Percentiles rank a stretch among this genome's conserved stretches.
These are phyloP conservation scores for Hyperopisus bebe DNA, from an alignment of 2,113 vertebrate genomes.

Conservation along the genomic window DNA sequence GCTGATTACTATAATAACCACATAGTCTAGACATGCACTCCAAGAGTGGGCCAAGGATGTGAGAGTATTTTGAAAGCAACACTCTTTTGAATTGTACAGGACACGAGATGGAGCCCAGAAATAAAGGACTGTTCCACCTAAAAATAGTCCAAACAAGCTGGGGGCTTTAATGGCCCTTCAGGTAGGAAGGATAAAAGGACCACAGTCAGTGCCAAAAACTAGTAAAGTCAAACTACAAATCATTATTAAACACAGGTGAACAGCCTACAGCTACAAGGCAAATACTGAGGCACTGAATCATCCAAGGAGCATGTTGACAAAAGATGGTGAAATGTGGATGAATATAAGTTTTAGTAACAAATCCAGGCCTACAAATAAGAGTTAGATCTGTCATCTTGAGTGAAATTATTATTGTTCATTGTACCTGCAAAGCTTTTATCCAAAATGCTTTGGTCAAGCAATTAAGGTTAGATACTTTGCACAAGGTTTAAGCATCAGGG, in stretches of 20 bases:
- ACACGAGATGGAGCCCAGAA: neutral
- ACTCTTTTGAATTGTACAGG: neutral
- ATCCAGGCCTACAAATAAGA: neutral
- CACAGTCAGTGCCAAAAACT: neutral
- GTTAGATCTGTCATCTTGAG: neutral
- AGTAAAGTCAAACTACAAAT: neutral
- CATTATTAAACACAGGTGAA: neutral
- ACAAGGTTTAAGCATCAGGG: neutral
- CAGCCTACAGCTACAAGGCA: neutral
- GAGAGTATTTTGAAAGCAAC: neutral
- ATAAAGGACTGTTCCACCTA: neutral
- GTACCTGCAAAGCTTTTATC: neutral
- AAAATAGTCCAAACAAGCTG: neutral
- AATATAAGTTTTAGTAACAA: neutral
- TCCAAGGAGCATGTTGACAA: neutral
- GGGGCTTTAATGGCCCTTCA: neutral
- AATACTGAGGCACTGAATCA: neutral
- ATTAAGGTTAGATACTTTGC: neutral
- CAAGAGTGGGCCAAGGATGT: neutral
- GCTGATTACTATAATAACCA: neutral
- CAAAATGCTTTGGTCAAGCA: neutral
- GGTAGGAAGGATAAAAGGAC: neutral
- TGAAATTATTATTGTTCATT: neutral
- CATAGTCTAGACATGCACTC: neutral
- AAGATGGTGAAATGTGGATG: neutral